Base-by-base conservation (phyloP, 2,797 vertebrate species). In the Xyrichtys novacula region DNA sequence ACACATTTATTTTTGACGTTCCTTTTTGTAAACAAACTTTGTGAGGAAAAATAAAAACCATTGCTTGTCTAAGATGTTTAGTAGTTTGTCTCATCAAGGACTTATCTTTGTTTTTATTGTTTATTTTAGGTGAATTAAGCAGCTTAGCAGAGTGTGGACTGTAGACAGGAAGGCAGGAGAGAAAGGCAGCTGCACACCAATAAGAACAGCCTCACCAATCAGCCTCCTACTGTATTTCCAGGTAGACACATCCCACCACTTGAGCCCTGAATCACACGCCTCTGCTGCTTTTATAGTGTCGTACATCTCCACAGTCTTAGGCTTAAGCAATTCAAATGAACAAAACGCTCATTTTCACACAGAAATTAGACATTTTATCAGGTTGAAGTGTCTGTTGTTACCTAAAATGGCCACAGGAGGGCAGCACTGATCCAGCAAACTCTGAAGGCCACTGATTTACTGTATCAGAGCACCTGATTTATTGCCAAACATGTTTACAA, bases 1-100 rank as follows among this genome's bases (percentile, higher is more conserved):
- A 95, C 95, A 94, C 86, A 84, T 89, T 91, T 92, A 84, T 89
- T 93, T 92, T 92, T 88, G 52, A 88, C 19, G 56, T 89, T 81
- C 32, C 31, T 89, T 92, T 94, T 94, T 94, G 89, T 92, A 93
- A 93, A 78, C 87, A 84, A 86, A 87, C 49, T 78, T 88, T 91
- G 91, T 93, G 92, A 78, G 56, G 82, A 91, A 91, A 83, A 86
- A 83, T 60, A 72, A 76, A 79, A 74, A 67, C 65, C 32, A 34
- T 34, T 34, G 32, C 32, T 79, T 75, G 63, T 80, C 58, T 56
- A 77, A 66, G 19, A 83, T 3, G 26, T 10, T 9, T 46, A 54
- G 55, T 77, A 36, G 12, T 74, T 47, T 76, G 29, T 44, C 20
- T 56, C 28, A 31, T 40, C 4, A 6, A 7, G 6, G 16, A 11